Conservation (phyloP, 2,113 vertebrate species). For the Prunella fulvescens region DNA sequence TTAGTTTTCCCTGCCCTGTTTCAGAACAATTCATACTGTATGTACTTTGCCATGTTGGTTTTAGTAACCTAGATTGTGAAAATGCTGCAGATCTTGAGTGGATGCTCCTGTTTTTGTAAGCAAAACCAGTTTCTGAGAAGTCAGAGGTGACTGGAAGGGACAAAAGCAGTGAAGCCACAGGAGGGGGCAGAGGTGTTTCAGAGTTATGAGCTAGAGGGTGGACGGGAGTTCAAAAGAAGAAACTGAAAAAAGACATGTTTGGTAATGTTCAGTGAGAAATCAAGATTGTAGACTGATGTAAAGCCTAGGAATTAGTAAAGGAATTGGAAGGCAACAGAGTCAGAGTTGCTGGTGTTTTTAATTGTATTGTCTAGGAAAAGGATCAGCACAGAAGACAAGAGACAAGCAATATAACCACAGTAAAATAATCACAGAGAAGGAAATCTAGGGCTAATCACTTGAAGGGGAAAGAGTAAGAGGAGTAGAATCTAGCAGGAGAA, state of each 20-base stretch:
- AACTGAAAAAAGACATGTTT: background rate
- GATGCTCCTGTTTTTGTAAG: background rate
- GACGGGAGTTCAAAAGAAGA: background rate
- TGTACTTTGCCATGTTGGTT: background rate
- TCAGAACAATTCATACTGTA: background rate
- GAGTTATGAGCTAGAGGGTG: background rate
- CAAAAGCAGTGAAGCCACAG: background rate
- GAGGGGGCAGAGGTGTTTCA: background rate
- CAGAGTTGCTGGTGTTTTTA: background rate
- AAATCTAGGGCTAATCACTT: background rate
- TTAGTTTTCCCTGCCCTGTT: background rate
- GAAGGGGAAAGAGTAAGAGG: background rate
- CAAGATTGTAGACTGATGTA: background rate
- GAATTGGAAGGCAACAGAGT: background rate
- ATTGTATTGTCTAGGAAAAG: background rate
- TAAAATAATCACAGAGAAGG: background rate
- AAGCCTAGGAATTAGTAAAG: background rate
- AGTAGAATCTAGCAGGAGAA: background rate
- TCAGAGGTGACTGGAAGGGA: background rate
- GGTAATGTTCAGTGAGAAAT: background rate
- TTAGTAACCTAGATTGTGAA: background rate
- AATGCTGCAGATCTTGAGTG: background rate
- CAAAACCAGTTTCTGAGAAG: background rate
- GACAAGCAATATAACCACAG: background rate
- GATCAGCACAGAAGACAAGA: background rate